These are phyloP conservation scores for Gopherus evgoodei DNA, from an alignment of 2,113 vertebrate genomes.

Conservation along the genomic window DNA sequence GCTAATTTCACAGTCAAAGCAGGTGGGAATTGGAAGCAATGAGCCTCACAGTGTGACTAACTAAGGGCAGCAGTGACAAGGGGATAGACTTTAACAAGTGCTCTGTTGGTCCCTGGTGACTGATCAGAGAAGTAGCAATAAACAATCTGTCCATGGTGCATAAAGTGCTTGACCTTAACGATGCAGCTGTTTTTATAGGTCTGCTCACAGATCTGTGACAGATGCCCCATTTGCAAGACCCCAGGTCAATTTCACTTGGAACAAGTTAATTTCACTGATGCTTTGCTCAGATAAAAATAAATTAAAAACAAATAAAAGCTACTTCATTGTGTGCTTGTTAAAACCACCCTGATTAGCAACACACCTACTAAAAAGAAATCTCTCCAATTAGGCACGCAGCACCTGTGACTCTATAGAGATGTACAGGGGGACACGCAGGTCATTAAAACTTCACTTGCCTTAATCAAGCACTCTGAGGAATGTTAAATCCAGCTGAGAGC, in stretches of 20 bases:
- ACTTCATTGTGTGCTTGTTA: background rate
- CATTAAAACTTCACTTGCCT: background rate
- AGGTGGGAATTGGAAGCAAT: background rate
- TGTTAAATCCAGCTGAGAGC: background rate
- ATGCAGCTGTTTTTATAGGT: background rate
- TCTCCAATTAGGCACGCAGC: background rate
- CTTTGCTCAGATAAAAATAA: no score
- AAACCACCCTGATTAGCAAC: background rate
- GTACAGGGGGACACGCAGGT: background rate
- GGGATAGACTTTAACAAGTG: background rate
- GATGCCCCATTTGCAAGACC: background rate
- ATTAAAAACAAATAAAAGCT: background rate
- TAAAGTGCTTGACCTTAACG: background rate
- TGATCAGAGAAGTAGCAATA: no score
- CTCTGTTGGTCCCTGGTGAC: background rate
- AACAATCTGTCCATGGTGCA: no score
- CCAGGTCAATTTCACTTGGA: background rate
- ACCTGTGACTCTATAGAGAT: background rate
- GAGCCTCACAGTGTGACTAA: background rate
- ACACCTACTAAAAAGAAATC: background rate
- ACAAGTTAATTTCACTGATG: background rate
- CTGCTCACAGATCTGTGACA: background rate
- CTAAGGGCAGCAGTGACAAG: background rate
- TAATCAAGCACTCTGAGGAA: background rate
- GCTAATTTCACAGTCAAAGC: background rate